A percentile compares a stretch with the other conserved stretches of the same genome.
phyloP scores from a whole-genome alignment of 2,797 vertebrate species.

The Sebastolobus alascanus region DNA sequence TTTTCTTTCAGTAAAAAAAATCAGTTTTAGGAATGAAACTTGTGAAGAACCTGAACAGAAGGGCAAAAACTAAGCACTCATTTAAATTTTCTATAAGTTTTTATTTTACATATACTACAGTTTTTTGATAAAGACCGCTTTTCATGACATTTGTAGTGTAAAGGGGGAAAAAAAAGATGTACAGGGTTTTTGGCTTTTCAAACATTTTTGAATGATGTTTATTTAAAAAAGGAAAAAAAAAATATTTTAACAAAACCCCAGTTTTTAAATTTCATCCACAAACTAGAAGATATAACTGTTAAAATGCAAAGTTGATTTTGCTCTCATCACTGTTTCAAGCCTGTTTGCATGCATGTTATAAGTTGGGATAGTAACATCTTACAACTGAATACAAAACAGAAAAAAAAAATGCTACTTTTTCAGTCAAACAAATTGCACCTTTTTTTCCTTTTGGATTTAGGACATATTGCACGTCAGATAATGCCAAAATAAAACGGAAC shows the following conservation, averaged over 20 bases:
- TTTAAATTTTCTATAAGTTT: slow-evolving; percentile 77
- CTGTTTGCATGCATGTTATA: slow-evolving; percentile 73
- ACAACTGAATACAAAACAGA: slow-evolving; percentile 53
- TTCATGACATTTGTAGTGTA: slow-evolving; percentile 79
- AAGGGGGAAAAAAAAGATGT: slow-evolving; percentile 61
- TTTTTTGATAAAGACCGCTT: slow-evolving; percentile 75
- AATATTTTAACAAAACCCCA: slow-evolving; percentile 36
- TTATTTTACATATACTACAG: slow-evolving; percentile 86
- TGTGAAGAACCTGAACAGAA: neutral
- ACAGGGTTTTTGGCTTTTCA: slow-evolving; percentile 83
- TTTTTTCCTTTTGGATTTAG: slow-evolving; percentile 50
- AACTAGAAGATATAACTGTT: slow-evolving; percentile 42
- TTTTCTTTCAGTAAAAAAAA: neutral
- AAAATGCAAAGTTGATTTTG: slow-evolving; percentile 55
- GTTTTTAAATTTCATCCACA: slow-evolving; percentile 37
- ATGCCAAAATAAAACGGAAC: slow-evolving; percentile 53
- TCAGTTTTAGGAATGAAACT: neutral
- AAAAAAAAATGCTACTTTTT: slow-evolving; percentile 68
- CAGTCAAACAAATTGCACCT: slow-evolving; percentile 74
- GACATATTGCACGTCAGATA: slow-evolving; percentile 74
- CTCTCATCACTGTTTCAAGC: slow-evolving; percentile 46
- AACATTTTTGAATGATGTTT: slow-evolving; percentile 67
- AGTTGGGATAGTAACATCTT: slow-evolving; percentile 46
- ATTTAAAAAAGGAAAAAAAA: slow-evolving; percentile 35
- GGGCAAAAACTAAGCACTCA: neutral